A percentile compares a stretch with the other conserved stretches of the same genome.
Evolutionary conservation across 2,797 vertebrate genomes (phyloP).

Genomic region (Leptodactylus fallax): DNA sequence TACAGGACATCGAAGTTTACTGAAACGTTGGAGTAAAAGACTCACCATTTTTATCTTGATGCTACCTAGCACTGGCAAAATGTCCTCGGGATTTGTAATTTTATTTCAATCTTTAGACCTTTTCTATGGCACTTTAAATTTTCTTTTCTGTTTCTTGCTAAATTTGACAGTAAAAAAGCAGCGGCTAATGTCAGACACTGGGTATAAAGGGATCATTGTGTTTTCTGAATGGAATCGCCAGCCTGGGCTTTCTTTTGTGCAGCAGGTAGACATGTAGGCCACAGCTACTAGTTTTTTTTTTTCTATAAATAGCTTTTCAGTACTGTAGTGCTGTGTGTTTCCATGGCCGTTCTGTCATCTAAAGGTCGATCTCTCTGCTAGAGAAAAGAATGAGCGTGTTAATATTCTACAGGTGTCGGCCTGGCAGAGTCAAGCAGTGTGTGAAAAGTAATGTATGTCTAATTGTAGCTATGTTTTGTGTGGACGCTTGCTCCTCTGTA

Average conservation of each 20-base stretch:
- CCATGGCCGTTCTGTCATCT: slow-evolving; percentile 51
- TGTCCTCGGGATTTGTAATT: neutral
- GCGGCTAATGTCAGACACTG: neutral
- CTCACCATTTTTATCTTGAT: neutral
- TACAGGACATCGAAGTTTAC: neutral
- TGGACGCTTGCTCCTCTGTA: neutral
- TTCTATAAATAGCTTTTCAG: slow-evolving; percentile 51
- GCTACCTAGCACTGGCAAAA: neutral
- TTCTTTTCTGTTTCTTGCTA: neutral
- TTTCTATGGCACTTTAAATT: neutral
- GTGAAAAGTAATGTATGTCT: slow-evolving; percentile 20
- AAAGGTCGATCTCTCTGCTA: slow-evolving; percentile 11
- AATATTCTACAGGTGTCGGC: slow-evolving; percentile 53
- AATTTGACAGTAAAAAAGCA: slow-evolving; percentile 1
- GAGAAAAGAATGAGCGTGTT: slow-evolving; percentile 36
- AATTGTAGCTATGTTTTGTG: slow-evolving; percentile 18
- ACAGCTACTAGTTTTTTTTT: neutral
- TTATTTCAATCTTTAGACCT: neutral
- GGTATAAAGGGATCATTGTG: slow-evolving; percentile 34
- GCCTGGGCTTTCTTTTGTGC: slow-evolving; percentile 3
- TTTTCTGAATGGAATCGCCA: slow-evolving; percentile 18
- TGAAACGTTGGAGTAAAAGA: too few species aligned
- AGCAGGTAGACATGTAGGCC: slow-evolving; percentile 51
- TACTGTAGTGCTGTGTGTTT: slow-evolving; percentile 42
- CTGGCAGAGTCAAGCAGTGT: neutral